Evolutionary conservation across 1,140 invertebrate genomes (phyloP).

Genomic region (Pseudomyrmex flavicornis): DNA sequence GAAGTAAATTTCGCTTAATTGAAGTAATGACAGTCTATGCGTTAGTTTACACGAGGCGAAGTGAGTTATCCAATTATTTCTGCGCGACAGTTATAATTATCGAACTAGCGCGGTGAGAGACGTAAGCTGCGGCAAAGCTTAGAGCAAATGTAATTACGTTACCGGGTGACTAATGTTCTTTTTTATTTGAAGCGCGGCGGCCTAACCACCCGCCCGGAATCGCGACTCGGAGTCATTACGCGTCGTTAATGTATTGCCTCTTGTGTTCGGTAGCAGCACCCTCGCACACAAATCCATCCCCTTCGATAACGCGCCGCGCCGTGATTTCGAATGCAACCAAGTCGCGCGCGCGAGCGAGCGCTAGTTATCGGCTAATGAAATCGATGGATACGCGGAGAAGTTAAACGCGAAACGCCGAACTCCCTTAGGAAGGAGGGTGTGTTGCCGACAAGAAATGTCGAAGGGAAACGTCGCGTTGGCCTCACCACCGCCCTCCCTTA

Average conservation of each 20-base stretch:
- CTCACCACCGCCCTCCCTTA: constrained; percentile 11
- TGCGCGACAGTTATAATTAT: constrained; percentile 33
- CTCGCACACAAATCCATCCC: constrained; percentile 52
- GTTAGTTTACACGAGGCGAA: not conserved
- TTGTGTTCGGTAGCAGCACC: constrained; percentile 67
- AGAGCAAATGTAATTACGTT: constrained; percentile 63
- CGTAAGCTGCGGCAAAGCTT: constrained; percentile 12
- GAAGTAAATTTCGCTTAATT: constrained; percentile 12
- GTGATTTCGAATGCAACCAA: constrained; percentile 66
- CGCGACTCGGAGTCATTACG: constrained; percentile 73
- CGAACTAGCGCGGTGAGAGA: constrained; percentile 16
- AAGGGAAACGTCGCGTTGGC: constrained; percentile 46
- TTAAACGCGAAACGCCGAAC: constrained; percentile 70
- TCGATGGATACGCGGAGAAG: constrained; percentile 75
- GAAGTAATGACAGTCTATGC: not conserved
- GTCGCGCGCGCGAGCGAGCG: constrained; percentile 54
- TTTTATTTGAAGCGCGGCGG: constrained; percentile 75
- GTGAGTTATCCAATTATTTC: constrained; percentile 14
- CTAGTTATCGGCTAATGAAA: constrained; percentile 80
- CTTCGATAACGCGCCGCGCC: constrained; percentile 12
- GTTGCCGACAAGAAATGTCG: constrained; percentile 37
- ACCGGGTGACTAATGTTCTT: constrained; percentile 80
- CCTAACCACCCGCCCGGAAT: constrained; percentile 24
- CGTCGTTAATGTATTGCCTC: constrained; percentile 77
- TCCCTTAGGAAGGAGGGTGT: constrained; percentile 35